phyloP scores from a whole-genome alignment of 1,140 invertebrate species.

The Schmidtea mediterranea region DNA sequence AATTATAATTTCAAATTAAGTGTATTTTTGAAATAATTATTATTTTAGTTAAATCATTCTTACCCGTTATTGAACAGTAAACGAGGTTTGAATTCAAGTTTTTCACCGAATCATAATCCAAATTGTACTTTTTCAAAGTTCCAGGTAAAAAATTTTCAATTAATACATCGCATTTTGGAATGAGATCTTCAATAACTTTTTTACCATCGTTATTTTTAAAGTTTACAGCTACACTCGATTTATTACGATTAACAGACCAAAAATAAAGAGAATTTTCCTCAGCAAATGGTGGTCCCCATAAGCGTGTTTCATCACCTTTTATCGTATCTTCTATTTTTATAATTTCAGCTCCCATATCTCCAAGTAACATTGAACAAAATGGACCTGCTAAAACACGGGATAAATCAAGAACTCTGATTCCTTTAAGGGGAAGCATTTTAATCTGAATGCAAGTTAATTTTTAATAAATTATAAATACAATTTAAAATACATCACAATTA shows the following conservation, averaged over 20 bases:
- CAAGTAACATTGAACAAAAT: slow-evolving; percentile 67
- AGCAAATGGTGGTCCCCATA: slow-evolving; percentile 72
- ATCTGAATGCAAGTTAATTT: too few species aligned
- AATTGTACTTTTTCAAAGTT: slow-evolving; percentile 43
- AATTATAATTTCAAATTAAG: too few species aligned
- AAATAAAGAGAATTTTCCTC: slow-evolving; percentile 51
- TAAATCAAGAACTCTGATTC: background rate
- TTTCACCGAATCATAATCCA: slow-evolving; percentile 50
- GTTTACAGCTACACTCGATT: slow-evolving; percentile 21
- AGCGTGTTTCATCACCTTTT: slow-evolving; percentile 58
- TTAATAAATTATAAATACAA: too few species aligned
- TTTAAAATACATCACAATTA: too few species aligned
- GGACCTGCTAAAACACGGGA: slow-evolving; percentile 43
- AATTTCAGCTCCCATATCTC: slow-evolving; percentile 71
- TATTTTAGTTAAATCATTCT: background rate
- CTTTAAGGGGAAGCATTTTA: background rate
- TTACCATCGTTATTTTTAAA: background rate
- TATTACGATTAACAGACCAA: slow-evolving; percentile 63
- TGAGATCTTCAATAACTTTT: background rate
- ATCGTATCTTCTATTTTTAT: slow-evolving; percentile 42
- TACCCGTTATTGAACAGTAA: slow-evolving; percentile 67
- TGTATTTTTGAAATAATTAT: too few species aligned
- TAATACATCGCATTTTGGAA: slow-evolving; percentile 43
- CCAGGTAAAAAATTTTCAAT: slow-evolving; percentile 83
- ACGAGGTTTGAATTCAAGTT: slow-evolving; percentile 47